Evolutionary conservation across 2,113 vertebrate species (phyloP).

Genomic region (Lepisosteus osseus): DNA sequence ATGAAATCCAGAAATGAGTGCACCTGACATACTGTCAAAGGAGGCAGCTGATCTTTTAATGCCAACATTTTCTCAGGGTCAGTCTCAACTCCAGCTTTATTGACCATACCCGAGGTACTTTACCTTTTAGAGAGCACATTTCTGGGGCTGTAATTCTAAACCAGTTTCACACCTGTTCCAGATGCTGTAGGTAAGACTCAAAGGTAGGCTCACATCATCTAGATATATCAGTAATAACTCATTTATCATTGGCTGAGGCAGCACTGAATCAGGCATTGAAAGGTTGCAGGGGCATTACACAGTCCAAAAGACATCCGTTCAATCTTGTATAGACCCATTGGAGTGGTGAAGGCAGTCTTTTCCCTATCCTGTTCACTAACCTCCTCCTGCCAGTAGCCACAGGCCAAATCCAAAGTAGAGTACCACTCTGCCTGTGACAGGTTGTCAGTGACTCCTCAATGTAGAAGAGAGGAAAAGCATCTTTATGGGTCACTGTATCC

Average conservation of each 20-base stretch:
- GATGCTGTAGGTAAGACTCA: not conserved
- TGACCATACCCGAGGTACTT: not conserved
- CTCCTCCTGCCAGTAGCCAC: not conserved
- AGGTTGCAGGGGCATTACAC: slow-evolving; percentile 8
- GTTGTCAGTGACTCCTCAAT: not conserved
- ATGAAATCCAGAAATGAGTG: not conserved
- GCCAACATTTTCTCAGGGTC: not conserved
- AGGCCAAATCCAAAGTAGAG: not conserved
- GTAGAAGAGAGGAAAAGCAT: not conserved
- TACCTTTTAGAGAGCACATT: not conserved
- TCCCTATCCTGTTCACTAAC: not conserved
- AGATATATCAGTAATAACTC: slow-evolving; percentile 3
- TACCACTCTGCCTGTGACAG: not conserved
- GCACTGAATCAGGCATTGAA: slow-evolving; percentile 2
- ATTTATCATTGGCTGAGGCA: not conserved
- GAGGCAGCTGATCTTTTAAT: not conserved
- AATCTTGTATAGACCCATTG: slow-evolving; percentile 6
- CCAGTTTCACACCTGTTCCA: not conserved
- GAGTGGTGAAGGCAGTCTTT: slow-evolving; percentile 3
- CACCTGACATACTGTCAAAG: not conserved
- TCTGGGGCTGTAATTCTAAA: slow-evolving; percentile 1
- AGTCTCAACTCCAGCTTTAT: not conserved
- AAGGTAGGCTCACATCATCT: slow-evolving; percentile 4
- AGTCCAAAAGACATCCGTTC: slow-evolving; percentile 2
- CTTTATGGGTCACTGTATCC: slow-evolving; percentile 1